Conservation (phyloP, 2,888 invertebrate species). For the Habroteleia sp. region DNA sequence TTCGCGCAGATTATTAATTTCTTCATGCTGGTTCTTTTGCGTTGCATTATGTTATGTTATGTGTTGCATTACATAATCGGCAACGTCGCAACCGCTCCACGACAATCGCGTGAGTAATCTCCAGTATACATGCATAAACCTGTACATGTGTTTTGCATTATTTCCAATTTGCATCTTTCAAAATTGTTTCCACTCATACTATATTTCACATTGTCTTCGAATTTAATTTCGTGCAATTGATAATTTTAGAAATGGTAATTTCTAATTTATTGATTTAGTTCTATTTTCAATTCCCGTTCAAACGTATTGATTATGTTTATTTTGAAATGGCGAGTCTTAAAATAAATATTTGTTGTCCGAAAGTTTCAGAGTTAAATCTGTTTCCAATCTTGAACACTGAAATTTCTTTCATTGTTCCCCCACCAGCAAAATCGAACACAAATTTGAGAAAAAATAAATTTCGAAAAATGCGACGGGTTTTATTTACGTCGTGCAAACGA, state of each 20-base stretch:
- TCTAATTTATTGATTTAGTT: slow-evolving; percentile 14
- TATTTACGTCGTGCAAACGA: no score
- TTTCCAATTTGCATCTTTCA: slow-evolving; percentile 39
- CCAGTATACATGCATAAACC: slow-evolving; percentile 10
- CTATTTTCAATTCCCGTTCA: slow-evolving; percentile 17
- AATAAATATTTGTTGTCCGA: no score
- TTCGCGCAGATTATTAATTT: slow-evolving; percentile 45
- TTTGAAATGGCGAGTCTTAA: slow-evolving; percentile 2
- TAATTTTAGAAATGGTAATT: slow-evolving; percentile 2
- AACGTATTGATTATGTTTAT: slow-evolving; percentile 18
- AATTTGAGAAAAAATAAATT: no score
- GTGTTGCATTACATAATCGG: slow-evolving; percentile 62
- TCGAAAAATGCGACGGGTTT: no score
- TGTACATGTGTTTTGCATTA: slow-evolving; percentile 39
- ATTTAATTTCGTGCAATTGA: neutral
- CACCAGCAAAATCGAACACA: no score
- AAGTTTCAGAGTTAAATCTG: no score
- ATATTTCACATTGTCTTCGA: neutral
- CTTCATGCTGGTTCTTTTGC: slow-evolving; percentile 47
- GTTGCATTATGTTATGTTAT: slow-evolving; percentile 46
- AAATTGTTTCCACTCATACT: slow-evolving; percentile 13
- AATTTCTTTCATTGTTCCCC: no score
- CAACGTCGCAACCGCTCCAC: slow-evolving; percentile 58
- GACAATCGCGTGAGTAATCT: slow-evolving; percentile 58
- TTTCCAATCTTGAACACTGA: no score